Percentiles rank a stretch among this genome's conserved stretches.
Evolutionary conservation across 2,888 invertebrate species (phyloP).

Genomic region (Mythimna impura): DNA sequence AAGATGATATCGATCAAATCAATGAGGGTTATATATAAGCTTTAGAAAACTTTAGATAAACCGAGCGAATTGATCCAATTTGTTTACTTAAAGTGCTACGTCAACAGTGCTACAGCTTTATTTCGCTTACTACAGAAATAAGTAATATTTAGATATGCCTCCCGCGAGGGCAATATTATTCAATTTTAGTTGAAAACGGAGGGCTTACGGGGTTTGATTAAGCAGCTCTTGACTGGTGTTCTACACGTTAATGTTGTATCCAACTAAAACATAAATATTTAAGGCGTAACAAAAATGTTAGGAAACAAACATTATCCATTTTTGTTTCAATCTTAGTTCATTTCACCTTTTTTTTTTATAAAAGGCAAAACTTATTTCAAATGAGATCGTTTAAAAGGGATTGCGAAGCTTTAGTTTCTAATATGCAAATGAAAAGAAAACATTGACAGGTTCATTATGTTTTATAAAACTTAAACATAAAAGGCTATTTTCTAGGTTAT

Average conservation of each 20-base stretch:
- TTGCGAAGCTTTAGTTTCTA: conserved; percentile 24
- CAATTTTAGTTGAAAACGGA: conserved; percentile 54
- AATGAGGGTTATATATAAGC: conserved; percentile 49
- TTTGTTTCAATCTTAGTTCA: conserved; percentile 1
- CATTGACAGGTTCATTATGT: conserved; percentile 41
- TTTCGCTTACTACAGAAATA: conserved; percentile 71
- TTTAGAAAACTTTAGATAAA: conserved; percentile 71
- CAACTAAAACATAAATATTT: conserved; percentile 22
- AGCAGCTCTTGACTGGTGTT: conserved; percentile 40
- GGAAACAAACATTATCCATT: background rate
- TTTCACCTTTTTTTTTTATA: conserved; percentile 9
- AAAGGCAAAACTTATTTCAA: conserved; percentile 19
- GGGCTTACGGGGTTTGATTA: conserved; percentile 41
- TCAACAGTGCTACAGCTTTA: conserved; percentile 72
- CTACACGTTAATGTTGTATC: conserved; percentile 33
- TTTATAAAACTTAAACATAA: conserved; percentile 22
- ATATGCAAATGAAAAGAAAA: conserved; percentile 25
- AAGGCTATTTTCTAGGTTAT: conserved; percentile 37
- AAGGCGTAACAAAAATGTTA: background rate
- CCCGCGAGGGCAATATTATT: conserved; percentile 48
- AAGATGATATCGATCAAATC: conserved; percentile 43
- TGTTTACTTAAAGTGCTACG: conserved; percentile 74
- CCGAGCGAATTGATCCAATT: conserved; percentile 74
- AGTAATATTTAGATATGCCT: conserved; percentile 59
- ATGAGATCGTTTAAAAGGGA: conserved; percentile 31